A percentile compares a stretch with the other conserved stretches of the same genome.
phyloP scores from a whole-genome alignment of 2,797 vertebrate genomes.

The Ambastaia sidthimunki region DNA sequence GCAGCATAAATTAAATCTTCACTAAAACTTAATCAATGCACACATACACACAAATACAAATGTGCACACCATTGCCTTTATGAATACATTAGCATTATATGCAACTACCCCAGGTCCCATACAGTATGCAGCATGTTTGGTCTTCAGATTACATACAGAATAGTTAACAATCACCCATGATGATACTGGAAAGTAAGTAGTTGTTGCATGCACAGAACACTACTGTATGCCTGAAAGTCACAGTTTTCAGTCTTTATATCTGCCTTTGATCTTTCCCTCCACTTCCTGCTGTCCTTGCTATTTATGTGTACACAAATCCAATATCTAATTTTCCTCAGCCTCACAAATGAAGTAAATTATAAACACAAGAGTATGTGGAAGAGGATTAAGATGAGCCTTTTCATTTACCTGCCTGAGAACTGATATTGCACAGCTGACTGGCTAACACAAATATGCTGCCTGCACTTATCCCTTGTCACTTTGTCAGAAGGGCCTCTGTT shows the following conservation, averaged over 20 bases:
- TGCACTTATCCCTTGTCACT: not conserved
- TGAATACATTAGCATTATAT: too few relatives aligned
- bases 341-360: slow-evolving; percentile 19
- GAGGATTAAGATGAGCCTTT: slow-evolving; percentile 21
- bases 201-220: not conserved
- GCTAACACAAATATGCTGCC: not conserved
- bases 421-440: slow-evolving; percentile 13
- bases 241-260: not conserved
- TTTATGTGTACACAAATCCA: not conserved
- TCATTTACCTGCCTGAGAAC: slow-evolving; percentile 16
- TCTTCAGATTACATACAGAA: not conserved
- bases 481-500: slow-evolving; percentile 10
- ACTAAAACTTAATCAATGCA: not conserved
- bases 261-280: not conserved
- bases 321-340: slow-evolving; percentile 1
- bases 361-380: not conserved
- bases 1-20: not conserved
- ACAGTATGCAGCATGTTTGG: not conserved
- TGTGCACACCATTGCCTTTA: not conserved
- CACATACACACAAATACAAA: not conserved
- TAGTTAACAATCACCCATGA: not conserved
- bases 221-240: not conserved
- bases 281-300: not conserved
- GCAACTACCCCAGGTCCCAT: too few relatives aligned
- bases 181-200: not conserved